phyloP scores from a whole-genome alignment of 2,113 vertebrate genomes.

The Antennarius striatus region DNA sequence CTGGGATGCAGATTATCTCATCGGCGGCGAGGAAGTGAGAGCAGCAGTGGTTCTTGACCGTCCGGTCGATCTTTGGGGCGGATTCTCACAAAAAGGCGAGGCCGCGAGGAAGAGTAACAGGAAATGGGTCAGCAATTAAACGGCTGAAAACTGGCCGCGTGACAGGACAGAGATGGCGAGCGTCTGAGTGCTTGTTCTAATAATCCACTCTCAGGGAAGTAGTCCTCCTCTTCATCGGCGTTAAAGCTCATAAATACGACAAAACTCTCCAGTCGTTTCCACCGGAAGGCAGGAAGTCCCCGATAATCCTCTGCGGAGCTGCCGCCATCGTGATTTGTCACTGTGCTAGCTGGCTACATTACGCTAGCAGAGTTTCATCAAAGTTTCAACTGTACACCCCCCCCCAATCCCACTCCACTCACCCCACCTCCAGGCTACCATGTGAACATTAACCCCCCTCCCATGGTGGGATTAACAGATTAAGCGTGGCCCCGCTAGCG shows the following conservation, averaged over 20 bases:
- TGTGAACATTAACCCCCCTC: constrained; percentile 21
- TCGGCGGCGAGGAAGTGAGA: constrained; percentile 17
- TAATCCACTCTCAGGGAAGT: too few species aligned
- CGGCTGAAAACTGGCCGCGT: not conserved
- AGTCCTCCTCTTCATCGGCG: too few species aligned
- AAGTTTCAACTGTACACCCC: too few species aligned
- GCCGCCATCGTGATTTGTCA: constrained; percentile 1
- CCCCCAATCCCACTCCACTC: not conserved
- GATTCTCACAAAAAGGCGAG: constrained; percentile 5
- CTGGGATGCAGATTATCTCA: constrained; percentile 22
- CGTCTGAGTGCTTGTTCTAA: too few species aligned
- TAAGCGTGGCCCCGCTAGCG: constrained; percentile 32
- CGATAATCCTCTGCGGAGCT: constrained; percentile 4
- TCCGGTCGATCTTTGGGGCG: constrained; percentile 16
- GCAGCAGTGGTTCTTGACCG: not conserved
- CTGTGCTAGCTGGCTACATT: not conserved
- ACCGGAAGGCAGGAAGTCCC: constrained; percentile 6
- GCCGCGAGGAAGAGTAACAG: constrained; percentile 8
- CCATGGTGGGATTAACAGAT: constrained; percentile 64
- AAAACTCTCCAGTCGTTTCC: constrained; percentile 4
- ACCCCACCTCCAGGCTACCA: not conserved
- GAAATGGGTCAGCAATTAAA: constrained; percentile 21
- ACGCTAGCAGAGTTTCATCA: too few species aligned
- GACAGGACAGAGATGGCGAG: not conserved
- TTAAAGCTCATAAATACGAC: not conserved